Percentiles rank a stretch among this genome's conserved stretches.
These are phyloP conservation scores for Netelia melanura DNA, from an alignment of 2,888 invertebrate species.

Conservation along the genomic window DNA sequence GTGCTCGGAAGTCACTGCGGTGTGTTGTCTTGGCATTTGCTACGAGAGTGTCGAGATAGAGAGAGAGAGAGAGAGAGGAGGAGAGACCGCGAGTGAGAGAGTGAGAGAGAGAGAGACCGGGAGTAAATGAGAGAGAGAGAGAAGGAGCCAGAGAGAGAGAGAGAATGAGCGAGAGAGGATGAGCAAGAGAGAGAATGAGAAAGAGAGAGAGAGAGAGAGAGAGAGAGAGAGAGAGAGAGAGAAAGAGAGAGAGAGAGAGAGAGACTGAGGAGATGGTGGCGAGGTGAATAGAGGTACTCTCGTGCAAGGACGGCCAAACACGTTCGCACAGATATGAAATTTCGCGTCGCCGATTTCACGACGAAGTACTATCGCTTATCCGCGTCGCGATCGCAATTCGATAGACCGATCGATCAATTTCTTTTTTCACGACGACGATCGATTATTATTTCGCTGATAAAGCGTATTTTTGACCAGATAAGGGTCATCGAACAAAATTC, in stretches of 20 bases:
- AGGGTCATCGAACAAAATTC: too few relatives aligned
- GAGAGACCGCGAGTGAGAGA: too few relatives aligned
- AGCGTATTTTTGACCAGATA: too few relatives aligned
- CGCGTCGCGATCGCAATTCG: background rate
- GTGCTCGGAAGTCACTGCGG: constrained; percentile 55
- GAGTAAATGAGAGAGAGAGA: too few relatives aligned
- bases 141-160: too few relatives aligned
- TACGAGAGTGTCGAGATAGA: constrained; percentile 20
- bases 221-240: too few relatives aligned
- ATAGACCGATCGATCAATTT: background rate
- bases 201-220: background rate
- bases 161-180: too few relatives aligned
- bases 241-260: too few relatives aligned
- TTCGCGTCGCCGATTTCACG: background rate
- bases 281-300: background rate
- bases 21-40: constrained; percentile 20
- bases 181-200: too few relatives aligned
- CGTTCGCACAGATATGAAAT: background rate
- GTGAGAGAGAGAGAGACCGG: too few relatives aligned
- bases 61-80: background rate
- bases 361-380: background rate
- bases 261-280: background rate
- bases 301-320: background rate
- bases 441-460: too few relatives aligned
- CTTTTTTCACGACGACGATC: background rate